Evolutionary conservation across 2,888 invertebrate species (phyloP), one percentile per base, ranked within the genome.

Genomic region (Drosophila helvetica): DNA sequence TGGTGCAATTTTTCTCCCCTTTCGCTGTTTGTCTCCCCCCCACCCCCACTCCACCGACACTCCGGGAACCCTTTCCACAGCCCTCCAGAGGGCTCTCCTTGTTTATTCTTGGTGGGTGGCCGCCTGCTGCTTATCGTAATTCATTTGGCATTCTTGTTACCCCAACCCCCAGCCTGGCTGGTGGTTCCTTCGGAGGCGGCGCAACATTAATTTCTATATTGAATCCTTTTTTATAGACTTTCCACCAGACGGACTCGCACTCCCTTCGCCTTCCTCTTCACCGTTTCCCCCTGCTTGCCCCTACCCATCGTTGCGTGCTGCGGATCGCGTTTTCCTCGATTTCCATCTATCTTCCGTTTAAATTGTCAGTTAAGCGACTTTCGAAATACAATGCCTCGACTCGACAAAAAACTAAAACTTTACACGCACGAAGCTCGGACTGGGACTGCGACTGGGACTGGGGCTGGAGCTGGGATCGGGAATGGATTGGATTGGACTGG

Each of bases 1-100:
- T 73, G 84, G 78, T 84, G 82, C 81, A 82, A 86, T 76, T 86
- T 80, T 86, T 78, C 81, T 75, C 81, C 84, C 82, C 84, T 84
- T 86, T 72, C 45, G 64, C 54, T 74, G 55, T 77, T 17, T 62
- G 59, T 48, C 51, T 56, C 15, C 33, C 53, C 54, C 52, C 17
- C 19, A 25, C 22, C 33, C 33, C 43, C 27, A 48, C 46, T 58
- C 55, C 43, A 47, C 30, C 43, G 30, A 27, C 27, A 27, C 27
- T 8, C 27, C 8, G 27, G 27, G 7, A 27, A 27, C 33, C 47
- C 25, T 50, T 25, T 48, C 70, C 51, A 66, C 53, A 6, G 15
- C 38, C 38, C 38, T 38, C 38, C 15, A 6, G 38, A 38, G 62
- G 66, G 66, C 75, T 63, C 60, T 9, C 38, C 80, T 67, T 80